These are phyloP conservation scores for Sylvilagus bachmani DNA, from an alignment of 2,113 vertebrate genomes.

Conservation along the genomic window DNA sequence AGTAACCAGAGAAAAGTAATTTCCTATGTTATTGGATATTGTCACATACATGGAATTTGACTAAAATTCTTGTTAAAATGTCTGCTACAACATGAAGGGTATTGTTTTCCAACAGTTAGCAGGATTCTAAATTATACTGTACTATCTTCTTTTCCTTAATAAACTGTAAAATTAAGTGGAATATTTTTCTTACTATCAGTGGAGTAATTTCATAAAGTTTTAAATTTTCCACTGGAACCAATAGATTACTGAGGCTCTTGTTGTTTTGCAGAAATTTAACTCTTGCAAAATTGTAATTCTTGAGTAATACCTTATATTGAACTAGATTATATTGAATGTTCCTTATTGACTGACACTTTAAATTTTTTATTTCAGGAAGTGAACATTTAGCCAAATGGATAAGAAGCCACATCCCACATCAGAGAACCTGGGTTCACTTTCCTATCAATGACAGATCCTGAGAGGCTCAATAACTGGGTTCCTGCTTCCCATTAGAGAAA, in stretches of 20 bases:
- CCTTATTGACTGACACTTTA: background rate
- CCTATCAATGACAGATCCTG: too few relatives aligned
- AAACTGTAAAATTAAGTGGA: slow-evolving; percentile 14
- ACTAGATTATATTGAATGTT: background rate
- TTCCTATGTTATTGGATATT: background rate
- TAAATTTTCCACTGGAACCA: background rate
- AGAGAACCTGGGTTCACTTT: too few relatives aligned
- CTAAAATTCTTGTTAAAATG: background rate
- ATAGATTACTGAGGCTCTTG: background rate
- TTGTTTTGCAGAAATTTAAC: background rate
- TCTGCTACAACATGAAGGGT: background rate
- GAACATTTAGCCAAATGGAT: background rate
- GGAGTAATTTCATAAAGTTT: slow-evolving; percentile 25
- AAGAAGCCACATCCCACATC: too few relatives aligned
- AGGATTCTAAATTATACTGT: background rate
- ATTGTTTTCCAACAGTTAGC: background rate
- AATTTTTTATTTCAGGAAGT: too few relatives aligned
- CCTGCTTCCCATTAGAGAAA: too few relatives aligned
- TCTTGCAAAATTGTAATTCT: background rate
- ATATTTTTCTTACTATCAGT: background rate
- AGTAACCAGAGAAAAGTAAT: background rate
- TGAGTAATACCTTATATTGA: background rate
- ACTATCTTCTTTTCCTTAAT: slow-evolving; percentile 26
- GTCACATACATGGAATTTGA: background rate
- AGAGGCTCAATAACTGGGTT: too few relatives aligned